Percentiles rank a stretch among this genome's conserved stretches.
Evolutionary conservation across 2,888 invertebrate species (phyloP).

Genomic region (Venusia cambrica): DNA sequence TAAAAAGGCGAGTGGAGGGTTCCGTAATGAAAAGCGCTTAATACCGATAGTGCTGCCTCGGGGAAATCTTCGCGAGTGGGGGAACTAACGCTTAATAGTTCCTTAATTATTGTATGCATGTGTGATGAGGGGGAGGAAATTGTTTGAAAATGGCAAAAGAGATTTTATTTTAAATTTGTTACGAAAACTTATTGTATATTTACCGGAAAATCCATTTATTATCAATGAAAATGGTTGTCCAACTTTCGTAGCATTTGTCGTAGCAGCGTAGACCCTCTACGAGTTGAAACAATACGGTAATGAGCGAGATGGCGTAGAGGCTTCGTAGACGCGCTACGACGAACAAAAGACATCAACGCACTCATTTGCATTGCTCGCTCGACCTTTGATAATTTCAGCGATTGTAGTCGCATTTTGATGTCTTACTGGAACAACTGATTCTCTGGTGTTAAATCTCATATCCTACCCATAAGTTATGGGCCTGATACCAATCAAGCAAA

Average conservation of each 20-base stretch:
- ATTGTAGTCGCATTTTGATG: too few relatives aligned
- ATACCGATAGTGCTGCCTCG: conserved; percentile 34
- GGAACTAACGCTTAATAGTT: conserved; percentile 9
- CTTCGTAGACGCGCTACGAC: conserved; percentile 18
- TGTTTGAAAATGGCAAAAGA: not conserved
- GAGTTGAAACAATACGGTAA: too few relatives aligned
- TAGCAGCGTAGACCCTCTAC: conserved; percentile 17
- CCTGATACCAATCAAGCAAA: too few relatives aligned
- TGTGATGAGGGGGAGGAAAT: not conserved
- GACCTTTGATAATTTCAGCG: conserved; percentile 2
- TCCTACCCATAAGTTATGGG: too few relatives aligned
- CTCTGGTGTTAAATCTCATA: too few relatives aligned
- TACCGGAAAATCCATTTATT: too few relatives aligned
- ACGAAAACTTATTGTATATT: too few relatives aligned
- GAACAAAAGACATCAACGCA: conserved; percentile 60
- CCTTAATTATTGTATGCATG: conserved; percentile 5
- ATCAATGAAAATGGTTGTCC: not conserved
- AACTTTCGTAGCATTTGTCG: conserved; percentile 7
- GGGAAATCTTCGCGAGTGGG: conserved; percentile 27
- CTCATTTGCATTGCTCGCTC: conserved; percentile 21
- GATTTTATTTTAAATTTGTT: too few relatives aligned
- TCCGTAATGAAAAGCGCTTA: conserved; percentile 31
- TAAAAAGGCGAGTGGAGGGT: conserved; percentile 27
- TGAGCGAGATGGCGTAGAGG: too few relatives aligned
- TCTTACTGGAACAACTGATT: conserved; percentile 1